Evolutionary conservation across 2,113 vertebrate species (phyloP).

Genomic region (Cephalopholis sonnerati): DNA sequence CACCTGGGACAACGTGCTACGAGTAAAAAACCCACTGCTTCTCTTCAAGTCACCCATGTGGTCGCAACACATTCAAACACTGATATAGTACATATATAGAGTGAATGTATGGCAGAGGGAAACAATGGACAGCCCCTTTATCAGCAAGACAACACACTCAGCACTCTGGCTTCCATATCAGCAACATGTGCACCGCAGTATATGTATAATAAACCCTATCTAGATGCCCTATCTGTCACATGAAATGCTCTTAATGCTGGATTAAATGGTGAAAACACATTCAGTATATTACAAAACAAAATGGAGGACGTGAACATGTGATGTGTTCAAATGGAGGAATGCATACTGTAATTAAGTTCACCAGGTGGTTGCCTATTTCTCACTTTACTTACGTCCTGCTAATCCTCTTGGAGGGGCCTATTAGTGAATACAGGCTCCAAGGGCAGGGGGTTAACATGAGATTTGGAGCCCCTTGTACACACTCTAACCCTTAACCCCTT

Average conservation of each 20-base stretch:
- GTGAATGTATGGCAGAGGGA: not conserved
- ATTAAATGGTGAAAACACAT: not conserved
- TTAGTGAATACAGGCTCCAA: slow-evolving; percentile 42
- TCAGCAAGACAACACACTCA: slow-evolving; percentile 50
- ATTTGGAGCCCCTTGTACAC: slow-evolving; percentile 61
- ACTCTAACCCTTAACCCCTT: slow-evolving; percentile 42
- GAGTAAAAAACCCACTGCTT: not conserved
- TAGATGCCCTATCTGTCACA: not conserved
- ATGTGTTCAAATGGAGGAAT: not conserved
- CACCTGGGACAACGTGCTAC: not conserved
- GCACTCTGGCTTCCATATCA: slow-evolving; percentile 41
- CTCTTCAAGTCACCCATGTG: not conserved
- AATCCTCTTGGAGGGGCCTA: slow-evolving; percentile 75
- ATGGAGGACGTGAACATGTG: not conserved
- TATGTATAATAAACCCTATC: slow-evolving; percentile 7
- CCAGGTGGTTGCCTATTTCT: slow-evolving; percentile 65
- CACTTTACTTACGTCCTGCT: slow-evolving; percentile 54
- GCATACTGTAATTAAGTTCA: slow-evolving; percentile 3
- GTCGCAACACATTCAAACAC: not conserved
- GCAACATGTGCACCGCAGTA: not conserved
- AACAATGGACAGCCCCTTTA: slow-evolving; percentile 4
- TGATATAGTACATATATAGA: not conserved
- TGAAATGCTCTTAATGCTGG: not conserved
- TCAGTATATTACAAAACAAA: not conserved
- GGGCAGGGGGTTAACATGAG: slow-evolving; percentile 63